Percentiles rank a stretch among this genome's conserved stretches.
phyloP scores from a whole-genome alignment of 2,113 vertebrate genomes.

The Boulengeromyrus knoepffleri region DNA sequence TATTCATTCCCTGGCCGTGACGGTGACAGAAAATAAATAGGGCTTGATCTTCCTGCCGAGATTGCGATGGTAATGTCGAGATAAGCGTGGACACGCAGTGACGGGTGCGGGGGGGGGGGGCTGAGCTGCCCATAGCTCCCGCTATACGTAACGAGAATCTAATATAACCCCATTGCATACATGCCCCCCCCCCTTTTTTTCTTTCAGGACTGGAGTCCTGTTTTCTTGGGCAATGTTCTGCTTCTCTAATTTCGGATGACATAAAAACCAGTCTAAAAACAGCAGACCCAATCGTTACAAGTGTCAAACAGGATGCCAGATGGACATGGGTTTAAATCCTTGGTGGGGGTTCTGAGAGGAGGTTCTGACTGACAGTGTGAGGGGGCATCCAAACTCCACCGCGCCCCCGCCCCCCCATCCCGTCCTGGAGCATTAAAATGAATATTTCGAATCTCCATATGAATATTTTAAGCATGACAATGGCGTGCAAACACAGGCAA shows the following conservation, averaged over 20 bases:
- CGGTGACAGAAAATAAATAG: constrained; percentile 54
- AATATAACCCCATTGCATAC: not conserved
- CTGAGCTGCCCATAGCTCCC: not conserved
- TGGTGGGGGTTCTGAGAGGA: not conserved
- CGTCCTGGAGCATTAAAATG: constrained; percentile 77
- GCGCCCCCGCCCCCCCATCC: constrained; percentile 35
- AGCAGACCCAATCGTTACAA: not conserved
- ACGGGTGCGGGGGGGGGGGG: constrained; percentile 23
- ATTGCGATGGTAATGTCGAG: constrained; percentile 60
- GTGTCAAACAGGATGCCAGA: not conserved
- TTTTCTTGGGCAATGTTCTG: not conserved
- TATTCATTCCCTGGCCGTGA: constrained; percentile 36
- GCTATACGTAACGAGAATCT: not conserved
- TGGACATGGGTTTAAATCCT: not conserved
- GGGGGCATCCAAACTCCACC: constrained; percentile 28
- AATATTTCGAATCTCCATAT: constrained; percentile 97
- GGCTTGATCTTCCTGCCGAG: constrained; percentile 53
- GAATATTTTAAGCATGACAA: constrained; percentile 98
- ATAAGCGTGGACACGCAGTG: constrained; percentile 54
- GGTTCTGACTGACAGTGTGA: constrained; percentile 12
- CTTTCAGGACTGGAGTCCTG: not conserved
- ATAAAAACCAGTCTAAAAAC: not conserved
- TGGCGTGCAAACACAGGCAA: constrained; percentile 95
- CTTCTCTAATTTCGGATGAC: not conserved
- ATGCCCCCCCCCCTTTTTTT: not conserved